Base-by-base conservation (phyloP, 2,888 invertebrate genomes). In the Macaria liturata region DNA sequence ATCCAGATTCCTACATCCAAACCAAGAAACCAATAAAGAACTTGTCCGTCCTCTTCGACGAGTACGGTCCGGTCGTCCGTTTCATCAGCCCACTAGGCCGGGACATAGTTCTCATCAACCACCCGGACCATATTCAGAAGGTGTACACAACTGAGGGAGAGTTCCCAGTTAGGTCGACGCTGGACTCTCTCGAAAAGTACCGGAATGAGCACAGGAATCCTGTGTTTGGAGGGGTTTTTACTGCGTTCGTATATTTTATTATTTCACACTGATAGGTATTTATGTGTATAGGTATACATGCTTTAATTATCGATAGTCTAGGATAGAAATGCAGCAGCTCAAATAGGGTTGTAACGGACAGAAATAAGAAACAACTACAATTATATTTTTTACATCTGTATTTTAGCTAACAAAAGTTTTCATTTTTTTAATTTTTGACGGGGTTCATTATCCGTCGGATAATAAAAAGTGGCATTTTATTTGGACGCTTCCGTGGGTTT, bases 31-130 rank as follows among this genome's bases (percentile, higher is more conserved):
- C 85, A 0, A 32, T 83, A 32, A 82, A 78, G 62, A 82, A 78
- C 60, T 69, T 90, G 3, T 83, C 91, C 0, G 67, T 73, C 4
- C 72, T 92, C 1, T 92, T 91, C 62, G 88, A 91, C 51, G 84
- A 90, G 62, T 95, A 95, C 64, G 95, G 95, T 0, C 94, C 95
- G 0, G 92, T 95, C 3, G 94, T 95, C 6, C 92, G 95, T 51
- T 89, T 95, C 50, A 92, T 94, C 31, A 94, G 94, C 32, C 94
- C 94, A 0, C 86, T 95, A 46, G 94, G 94, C 0, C 92, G 93
- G 1, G 94, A 95, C 65, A 93, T 95, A 30, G 93, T 95, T 3
- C 85, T 95, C 61, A 81, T 95, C 48, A 93, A 92, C 72, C 92
- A 94, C 52, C 94, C 95, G 0, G 94, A 94, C 57, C 94, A 95